A percentile compares a stretch with the other conserved stretches of the same genome.
Evolutionary conservation across 2,113 vertebrate species (phyloP).

Genomic region (Aspiorhynchus laticeps): DNA sequence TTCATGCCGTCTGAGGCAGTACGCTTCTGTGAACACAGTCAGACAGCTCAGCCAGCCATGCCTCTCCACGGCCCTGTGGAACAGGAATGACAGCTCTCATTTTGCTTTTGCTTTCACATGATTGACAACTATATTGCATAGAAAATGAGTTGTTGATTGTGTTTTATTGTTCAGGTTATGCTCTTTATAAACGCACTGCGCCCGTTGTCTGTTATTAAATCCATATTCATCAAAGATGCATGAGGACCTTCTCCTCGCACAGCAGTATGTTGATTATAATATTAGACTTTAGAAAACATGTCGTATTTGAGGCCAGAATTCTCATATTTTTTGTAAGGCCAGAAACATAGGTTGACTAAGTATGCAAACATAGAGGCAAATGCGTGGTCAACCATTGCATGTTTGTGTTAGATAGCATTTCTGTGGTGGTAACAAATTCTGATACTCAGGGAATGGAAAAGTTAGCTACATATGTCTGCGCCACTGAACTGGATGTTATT

Average conservation of each 20-base stretch:
- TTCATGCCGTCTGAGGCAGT: slow-evolving; percentile 28
- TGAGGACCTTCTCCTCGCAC: not conserved
- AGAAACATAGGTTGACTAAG: not conserved
- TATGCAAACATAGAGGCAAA: not conserved
- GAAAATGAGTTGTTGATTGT: slow-evolving; percentile 28
- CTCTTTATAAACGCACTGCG: not conserved
- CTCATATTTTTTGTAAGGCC: not conserved
- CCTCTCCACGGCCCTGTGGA: not conserved
- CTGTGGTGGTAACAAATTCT: not conserved
- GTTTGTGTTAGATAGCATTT: not conserved
- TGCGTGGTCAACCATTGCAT: not conserved
- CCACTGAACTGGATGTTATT: too few species aligned
- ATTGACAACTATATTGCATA: slow-evolving; percentile 35
- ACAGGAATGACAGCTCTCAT: slow-evolving; percentile 25
- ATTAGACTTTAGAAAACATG: not conserved
- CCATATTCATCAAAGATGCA: slow-evolving; percentile 19
- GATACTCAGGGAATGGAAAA: not conserved
- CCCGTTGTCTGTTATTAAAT: not conserved
- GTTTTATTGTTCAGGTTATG: slow-evolving; percentile 5
- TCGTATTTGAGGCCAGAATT: not conserved
- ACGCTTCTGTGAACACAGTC: slow-evolving; percentile 48
- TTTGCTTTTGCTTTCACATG: slow-evolving; percentile 44
- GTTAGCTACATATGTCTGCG: not conserved
- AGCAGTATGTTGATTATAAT: not conserved
- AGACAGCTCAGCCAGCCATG: slow-evolving; percentile 33